A percentile compares a stretch with the other conserved stretches of the same genome.
Conservation (phyloP, 1,140 invertebrate species). For the Archivesica marissinica region DNA sequence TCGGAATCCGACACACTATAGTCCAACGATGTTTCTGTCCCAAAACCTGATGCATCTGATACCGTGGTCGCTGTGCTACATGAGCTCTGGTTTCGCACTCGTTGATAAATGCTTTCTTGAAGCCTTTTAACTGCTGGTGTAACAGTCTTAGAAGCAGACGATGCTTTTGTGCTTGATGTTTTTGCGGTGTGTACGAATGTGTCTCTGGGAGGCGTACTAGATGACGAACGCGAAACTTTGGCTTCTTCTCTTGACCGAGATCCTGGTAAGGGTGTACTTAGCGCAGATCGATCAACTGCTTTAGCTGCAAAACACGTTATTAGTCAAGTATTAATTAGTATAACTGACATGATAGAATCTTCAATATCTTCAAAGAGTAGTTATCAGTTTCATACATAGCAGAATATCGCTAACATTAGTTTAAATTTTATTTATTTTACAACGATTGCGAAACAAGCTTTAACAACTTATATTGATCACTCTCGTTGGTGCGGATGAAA, state of each 20-base stretch:
- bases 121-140: background rate
- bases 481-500: background rate
- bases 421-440: background rate
- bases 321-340: background rate
- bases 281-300: background rate
- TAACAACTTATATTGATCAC: background rate
- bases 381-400: background rate
- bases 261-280: background rate
- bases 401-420: background rate
- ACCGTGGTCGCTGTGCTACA: background rate
- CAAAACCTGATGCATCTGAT: background rate
- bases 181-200: too few species aligned
- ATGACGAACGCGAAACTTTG: background rate
- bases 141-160: background rate
- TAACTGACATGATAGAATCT: background rate
- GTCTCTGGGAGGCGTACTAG: background rate
- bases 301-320: background rate
- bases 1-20: constrained; percentile 21
- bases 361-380: background rate
- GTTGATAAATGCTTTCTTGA: background rate
- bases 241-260: background rate
- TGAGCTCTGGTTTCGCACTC: background rate
- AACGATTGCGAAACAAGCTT: background rate
- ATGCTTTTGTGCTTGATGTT: background rate
- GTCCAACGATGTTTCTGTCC: background rate